Percentiles rank a stretch among this genome's conserved stretches.
phyloP scores from a whole-genome alignment of 2,888 invertebrate genomes.

The Drosophila setosimentum region DNA sequence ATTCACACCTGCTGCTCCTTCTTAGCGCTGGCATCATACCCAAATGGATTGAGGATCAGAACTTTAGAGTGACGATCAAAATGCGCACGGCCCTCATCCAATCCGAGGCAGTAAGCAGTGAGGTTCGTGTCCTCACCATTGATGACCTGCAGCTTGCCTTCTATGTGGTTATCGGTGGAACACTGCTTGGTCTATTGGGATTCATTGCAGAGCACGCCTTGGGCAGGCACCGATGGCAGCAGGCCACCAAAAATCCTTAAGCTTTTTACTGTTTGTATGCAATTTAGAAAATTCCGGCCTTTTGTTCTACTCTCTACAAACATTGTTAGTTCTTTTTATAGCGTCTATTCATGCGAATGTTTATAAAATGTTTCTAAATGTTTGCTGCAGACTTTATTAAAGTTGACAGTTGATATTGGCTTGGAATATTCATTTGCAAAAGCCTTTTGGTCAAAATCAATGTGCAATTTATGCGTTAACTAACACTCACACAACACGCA shows the following conservation, averaged over 20 bases:
- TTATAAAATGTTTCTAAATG: too few species aligned
- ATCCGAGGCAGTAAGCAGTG: constrained; percentile 30
- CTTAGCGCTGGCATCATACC: constrained; percentile 82
- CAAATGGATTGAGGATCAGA: constrained; percentile 84
- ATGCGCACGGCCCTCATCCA: constrained; percentile 29
- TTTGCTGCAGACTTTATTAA: neutral
- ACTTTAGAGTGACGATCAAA: constrained; percentile 61
- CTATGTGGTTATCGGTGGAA: constrained; percentile 82
- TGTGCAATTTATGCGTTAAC: constrained; percentile 42
- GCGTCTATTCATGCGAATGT: too few species aligned
- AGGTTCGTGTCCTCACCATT: constrained; percentile 80
- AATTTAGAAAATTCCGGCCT: neutral
- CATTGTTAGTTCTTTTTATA: neutral
- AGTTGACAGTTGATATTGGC: neutral
- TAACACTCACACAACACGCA: constrained; percentile 3
- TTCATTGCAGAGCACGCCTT: constrained; percentile 64
- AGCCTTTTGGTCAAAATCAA: constrained; percentile 36
- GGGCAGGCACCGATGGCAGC: neutral
- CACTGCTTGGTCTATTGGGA: constrained; percentile 58
- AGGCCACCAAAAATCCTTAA: constrained; percentile 10
- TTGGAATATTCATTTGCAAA: constrained; percentile 40
- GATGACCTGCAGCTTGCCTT: constrained; percentile 84
- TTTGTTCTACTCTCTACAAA: neutral
- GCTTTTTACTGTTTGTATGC: neutral
- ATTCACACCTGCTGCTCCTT: constrained; percentile 77